Percentiles rank a stretch among this genome's conserved stretches.
These are phyloP conservation scores for Acrocephalus scirpaceus DNA, from an alignment of 2,797 vertebrate species.

Conservation along the genomic window DNA sequence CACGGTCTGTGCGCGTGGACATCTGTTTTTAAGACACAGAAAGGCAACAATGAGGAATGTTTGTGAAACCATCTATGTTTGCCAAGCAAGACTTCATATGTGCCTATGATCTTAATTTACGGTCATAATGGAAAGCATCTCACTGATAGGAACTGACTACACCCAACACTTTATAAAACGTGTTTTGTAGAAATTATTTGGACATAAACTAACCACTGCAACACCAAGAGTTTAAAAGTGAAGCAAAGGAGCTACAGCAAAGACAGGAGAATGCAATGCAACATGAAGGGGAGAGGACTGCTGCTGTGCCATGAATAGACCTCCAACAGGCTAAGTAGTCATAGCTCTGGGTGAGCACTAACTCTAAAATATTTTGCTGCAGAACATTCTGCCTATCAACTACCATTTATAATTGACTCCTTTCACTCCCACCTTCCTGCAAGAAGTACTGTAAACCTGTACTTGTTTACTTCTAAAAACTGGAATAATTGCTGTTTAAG, in stretches of 20 bases:
- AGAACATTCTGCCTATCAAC: not conserved
- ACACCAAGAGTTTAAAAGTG: not conserved
- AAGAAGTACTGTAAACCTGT: not conserved
- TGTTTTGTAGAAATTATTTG: not conserved
- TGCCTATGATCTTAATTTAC: not conserved
- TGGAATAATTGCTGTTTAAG: not conserved
- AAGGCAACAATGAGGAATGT: conserved; percentile 5
- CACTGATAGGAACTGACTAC: not conserved
- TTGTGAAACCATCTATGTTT: not conserved
- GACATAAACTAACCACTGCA: not conserved
- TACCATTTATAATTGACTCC: not conserved
- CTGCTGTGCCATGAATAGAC: not conserved
- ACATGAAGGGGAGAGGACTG: not conserved
- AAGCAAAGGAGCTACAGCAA: not conserved
- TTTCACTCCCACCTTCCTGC: not conserved
- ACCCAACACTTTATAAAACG: not conserved
- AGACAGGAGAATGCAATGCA: not conserved
- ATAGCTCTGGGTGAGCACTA: not conserved
- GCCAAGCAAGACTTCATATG: not conserved
- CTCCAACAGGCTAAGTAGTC: not conserved
- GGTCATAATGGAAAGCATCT: not conserved
- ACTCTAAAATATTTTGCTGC: not conserved
- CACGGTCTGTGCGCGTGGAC: not conserved
- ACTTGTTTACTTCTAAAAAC: not conserved
- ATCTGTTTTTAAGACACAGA: conserved; percentile 41